Conservation (phyloP, 2,113 vertebrate genomes). For the Plectropomus leopardus region DNA sequence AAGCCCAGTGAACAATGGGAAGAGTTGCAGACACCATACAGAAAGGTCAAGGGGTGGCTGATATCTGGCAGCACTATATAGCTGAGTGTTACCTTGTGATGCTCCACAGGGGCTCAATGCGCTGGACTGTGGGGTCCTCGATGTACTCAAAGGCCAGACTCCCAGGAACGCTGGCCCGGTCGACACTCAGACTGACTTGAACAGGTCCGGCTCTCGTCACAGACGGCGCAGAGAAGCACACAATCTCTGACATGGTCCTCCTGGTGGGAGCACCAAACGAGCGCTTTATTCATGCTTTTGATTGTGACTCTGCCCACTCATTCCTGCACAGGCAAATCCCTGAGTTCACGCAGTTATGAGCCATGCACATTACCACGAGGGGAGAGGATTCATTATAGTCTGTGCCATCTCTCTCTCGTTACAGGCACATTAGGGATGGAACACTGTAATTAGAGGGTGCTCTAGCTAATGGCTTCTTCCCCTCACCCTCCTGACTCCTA, state of each 20-base stretch:
- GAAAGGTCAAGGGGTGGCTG: not conserved
- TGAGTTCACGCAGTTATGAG: constrained; percentile 46
- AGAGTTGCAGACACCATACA: too few relatives aligned
- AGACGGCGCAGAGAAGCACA: constrained; percentile 91
- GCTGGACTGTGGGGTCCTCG: constrained; percentile 92
- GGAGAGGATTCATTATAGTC: constrained; percentile 59
- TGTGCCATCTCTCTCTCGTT: constrained; percentile 58
- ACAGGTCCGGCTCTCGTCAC: constrained; percentile 87
- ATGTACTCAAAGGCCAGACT: constrained; percentile 93
- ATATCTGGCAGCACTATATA: not conserved
- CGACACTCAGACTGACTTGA: constrained; percentile 89
- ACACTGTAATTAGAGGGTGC: constrained; percentile 71
- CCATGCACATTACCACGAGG: constrained; percentile 36
- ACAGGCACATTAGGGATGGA: constrained; percentile 69
- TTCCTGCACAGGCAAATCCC: constrained; percentile 41
- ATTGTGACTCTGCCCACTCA: constrained; percentile 43
- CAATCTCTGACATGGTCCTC: constrained; percentile 90
- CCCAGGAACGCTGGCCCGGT: constrained; percentile 88
- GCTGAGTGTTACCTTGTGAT: constrained; percentile 88
- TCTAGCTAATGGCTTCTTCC: constrained; percentile 69
- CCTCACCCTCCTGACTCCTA: constrained; percentile 66
- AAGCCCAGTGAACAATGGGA: not conserved
- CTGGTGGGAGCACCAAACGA: constrained; percentile 73
- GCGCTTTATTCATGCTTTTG: constrained; percentile 45
- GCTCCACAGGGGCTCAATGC: constrained; percentile 95